Base-by-base conservation (phyloP, 2,797 vertebrate genomes). In the Pseudochirops cupreus region DNA sequence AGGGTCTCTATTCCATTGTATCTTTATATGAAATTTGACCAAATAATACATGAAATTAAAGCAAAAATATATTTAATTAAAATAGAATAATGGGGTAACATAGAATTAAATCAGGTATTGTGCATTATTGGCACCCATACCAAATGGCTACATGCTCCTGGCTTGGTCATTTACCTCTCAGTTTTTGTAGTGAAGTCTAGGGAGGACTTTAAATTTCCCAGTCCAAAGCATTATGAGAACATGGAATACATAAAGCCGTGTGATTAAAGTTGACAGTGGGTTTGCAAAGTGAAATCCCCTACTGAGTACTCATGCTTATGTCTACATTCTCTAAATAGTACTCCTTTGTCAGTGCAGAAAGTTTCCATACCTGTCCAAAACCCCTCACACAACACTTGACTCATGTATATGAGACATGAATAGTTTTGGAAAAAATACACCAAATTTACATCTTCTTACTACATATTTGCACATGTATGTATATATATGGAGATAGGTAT, bases 311-410 rank as follows among this genome's bases (percentile, higher is more conserved):
- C 56, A 52, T 7, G 33, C 2, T 33, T 28, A 54, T 62, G 33
- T 10, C 91, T 91, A 90, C 57, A 21, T 90, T 93, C 57, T 93
- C 33, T 62, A 33, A 55, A 9, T 53, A 14, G 52, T 92, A 46
- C 91, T 56, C 18, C 92, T 96, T 96, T 92, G 91, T 28, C 52
- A 92, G 5, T 39, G 18, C n/a, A 18, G 57, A 92, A 89, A 31
- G 26, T 74, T 92, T 94, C 31, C 39, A 39, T 82, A 74, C 16
- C 5, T 74, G 18, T 39, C n/a, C 18, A 74, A 74, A n/a, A n/a
- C 18, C 67, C 67, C 18, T 74, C 0, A 21, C 16, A 18, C 3
- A 21, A 74, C 2, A 39, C 18, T 67, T 67, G 18, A 21, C 6
- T 39, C 16, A 39, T 74, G 16, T 74, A 21, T n/a, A 74, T 39